Evolutionary conservation across 2,888 invertebrate genomes (phyloP).

Genomic region (Lottia scabra): DNA sequence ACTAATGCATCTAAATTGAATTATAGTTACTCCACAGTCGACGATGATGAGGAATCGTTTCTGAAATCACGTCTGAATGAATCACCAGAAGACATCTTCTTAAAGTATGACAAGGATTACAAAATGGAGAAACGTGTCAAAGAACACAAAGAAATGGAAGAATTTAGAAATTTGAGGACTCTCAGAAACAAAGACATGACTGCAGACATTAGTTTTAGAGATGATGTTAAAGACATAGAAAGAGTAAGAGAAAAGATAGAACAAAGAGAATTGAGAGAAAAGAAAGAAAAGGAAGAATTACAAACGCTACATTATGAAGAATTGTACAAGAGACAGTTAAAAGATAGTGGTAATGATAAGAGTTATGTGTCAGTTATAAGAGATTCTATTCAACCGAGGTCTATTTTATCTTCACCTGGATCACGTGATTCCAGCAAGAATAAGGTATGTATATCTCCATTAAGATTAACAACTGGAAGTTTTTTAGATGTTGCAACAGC

Average conservation of each 20-base stretch:
- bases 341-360: not conserved
- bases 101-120: slow-evolving; percentile 14
- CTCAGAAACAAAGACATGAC: not conserved
- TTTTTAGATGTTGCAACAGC: too few species aligned
- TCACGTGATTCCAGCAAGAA: slow-evolving; percentile 1
- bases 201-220: not conserved
- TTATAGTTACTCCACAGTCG: slow-evolving; percentile 49
- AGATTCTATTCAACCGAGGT: not conserved
- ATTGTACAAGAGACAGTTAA: not conserved
- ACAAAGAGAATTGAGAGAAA: not conserved
- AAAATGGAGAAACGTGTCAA: not conserved
- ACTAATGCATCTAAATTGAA: slow-evolving; percentile 32
- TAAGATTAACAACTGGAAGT: too few species aligned
- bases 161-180: not conserved
- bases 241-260: not conserved
- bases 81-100: not conserved
- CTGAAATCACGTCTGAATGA: not conserved
- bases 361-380: not conserved
- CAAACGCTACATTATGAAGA: not conserved
- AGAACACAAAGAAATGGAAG: not conserved
- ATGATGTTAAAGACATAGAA: not conserved
- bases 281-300: not conserved
- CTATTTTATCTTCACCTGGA: not conserved
- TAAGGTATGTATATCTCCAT: slow-evolving; percentile 2
- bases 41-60: slow-evolving; percentile 33